Percentiles rank a stretch among this genome's conserved stretches.
These are phyloP conservation scores for Microcebus ravelobensis DNA, from an alignment of 2,113 vertebrate genomes.

Conservation along the genomic window DNA sequence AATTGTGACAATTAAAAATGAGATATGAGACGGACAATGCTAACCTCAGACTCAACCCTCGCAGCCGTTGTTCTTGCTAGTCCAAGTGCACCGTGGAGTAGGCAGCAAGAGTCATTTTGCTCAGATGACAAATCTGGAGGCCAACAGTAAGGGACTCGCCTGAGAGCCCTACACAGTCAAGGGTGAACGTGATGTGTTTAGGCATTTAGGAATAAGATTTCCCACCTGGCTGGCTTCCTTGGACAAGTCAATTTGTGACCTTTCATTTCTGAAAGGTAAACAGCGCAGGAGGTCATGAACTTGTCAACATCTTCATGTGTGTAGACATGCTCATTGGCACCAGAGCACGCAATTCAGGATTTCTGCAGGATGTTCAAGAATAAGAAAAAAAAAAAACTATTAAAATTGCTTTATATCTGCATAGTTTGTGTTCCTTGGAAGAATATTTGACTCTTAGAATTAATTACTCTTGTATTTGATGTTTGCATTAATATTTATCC, in stretches of 20 bases:
- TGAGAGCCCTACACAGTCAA: neutral
- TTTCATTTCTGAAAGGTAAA: slow-evolving; percentile 1
- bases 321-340: neutral
- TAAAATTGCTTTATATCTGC: neutral
- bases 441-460: neutral
- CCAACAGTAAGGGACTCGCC: neutral
- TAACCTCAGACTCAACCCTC: neutral
- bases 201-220: neutral
- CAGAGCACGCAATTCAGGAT: neutral
- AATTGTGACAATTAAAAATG: neutral
- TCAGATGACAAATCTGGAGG: neutral
- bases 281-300: neutral
- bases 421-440: neutral
- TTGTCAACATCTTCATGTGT: neutral
- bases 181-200: no score
- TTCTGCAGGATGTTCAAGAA: neutral
- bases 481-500: neutral
- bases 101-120: neutral
- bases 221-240: neutral
- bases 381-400: neutral
- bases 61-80: neutral
- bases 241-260: neutral
- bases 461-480: neutral
- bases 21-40: neutral
- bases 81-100: neutral